These are phyloP conservation scores for Delphinapterus leucas DNA, from an alignment of 2,113 vertebrate genomes.

Conservation along the genomic window DNA sequence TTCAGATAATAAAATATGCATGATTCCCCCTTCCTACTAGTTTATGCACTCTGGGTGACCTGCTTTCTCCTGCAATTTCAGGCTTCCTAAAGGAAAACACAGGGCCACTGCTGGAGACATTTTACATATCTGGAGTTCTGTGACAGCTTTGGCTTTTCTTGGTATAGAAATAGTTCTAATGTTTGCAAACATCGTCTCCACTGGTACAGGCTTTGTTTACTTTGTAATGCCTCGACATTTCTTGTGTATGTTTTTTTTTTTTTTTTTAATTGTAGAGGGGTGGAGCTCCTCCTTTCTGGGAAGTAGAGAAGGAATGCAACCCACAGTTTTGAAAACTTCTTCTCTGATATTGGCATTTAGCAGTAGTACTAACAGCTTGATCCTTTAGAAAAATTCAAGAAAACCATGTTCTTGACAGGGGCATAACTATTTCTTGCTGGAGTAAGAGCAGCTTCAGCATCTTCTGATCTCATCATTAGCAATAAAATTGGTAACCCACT, in stretches of 20 bases:
- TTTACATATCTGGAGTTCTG: conserved; percentile 49
- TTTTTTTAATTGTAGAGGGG: conserved; percentile 48
- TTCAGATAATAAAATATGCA: background rate
- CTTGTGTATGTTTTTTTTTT: background rate
- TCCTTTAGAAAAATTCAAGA: conserved; percentile 61
- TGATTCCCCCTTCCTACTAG: background rate
- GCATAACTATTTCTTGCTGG: conserved; percentile 31
- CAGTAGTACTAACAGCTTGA: conserved; percentile 65
- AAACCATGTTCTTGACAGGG: conserved; percentile 36
- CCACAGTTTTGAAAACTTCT: conserved; percentile 59
- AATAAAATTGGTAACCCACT: conserved; percentile 60
- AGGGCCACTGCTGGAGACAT: background rate
- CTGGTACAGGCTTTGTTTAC: conserved; percentile 51
- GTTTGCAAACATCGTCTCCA: conserved; percentile 38
- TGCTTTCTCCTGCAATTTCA: conserved; percentile 44
- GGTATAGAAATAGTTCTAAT: conserved; percentile 25
- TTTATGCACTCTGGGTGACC: background rate
- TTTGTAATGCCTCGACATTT: conserved; percentile 56
- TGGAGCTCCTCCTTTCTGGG: conserved; percentile 44
- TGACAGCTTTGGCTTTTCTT: conserved; percentile 40
- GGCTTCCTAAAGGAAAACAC: background rate
- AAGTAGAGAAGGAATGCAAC: conserved; percentile 50
- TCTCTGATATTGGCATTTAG: conserved; percentile 71
- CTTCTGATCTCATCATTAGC: conserved; percentile 68
- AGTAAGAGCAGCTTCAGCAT: conserved; percentile 42